Evolutionary conservation across 2,797 vertebrate genomes (phyloP), one percentile per base, ranked within the genome.

Genomic region (Cetoscarus ocellatus): DNA sequence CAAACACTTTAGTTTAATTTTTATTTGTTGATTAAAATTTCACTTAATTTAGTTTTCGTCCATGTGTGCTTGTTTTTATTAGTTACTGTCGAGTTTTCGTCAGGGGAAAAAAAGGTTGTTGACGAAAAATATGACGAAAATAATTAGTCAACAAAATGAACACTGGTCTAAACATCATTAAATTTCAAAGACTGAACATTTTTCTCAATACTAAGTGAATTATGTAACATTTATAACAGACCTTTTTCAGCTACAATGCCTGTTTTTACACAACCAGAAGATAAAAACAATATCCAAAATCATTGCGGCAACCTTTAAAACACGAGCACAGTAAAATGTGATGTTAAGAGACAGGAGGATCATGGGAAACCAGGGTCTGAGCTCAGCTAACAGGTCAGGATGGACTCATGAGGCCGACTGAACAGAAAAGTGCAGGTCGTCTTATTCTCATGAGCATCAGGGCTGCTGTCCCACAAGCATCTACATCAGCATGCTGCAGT

Each of bases 401-500:
- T 19, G 66, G 49, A 69, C 52, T 79, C 71, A 39, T 10, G 62
- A 62, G 65, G 64, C 36, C 10, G 12, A 36, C 65, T 71, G 54
- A 60, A 80, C 67, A 86, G 49, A 85, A 74, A 73, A 79, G 70
- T 85, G 82, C 59, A 82, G 62, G 83, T 86, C 44, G 70, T 72
- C 38, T 77, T 49, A 70, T 74, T 1, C 55, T 67, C 53, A 66
- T 79, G 38, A 73, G 61, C 71, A 38, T 59, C 36, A 70, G 27
- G n/a, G 42, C 71, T 78, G 73, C 77, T 70, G 75, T 80, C 84
- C 83, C 82, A 79, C 90, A 86, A 82, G 86, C 85, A 81, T 85
- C 72, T 83, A 88, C 81, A 77, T 85, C 67, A 65, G 84, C 93
- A 94, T 94, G 92, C 93, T 84, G 82, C 77, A 75, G 69, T 75